phyloP scores from a whole-genome alignment of 2,797 vertebrate species.

The Neostethus bicornis region DNA sequence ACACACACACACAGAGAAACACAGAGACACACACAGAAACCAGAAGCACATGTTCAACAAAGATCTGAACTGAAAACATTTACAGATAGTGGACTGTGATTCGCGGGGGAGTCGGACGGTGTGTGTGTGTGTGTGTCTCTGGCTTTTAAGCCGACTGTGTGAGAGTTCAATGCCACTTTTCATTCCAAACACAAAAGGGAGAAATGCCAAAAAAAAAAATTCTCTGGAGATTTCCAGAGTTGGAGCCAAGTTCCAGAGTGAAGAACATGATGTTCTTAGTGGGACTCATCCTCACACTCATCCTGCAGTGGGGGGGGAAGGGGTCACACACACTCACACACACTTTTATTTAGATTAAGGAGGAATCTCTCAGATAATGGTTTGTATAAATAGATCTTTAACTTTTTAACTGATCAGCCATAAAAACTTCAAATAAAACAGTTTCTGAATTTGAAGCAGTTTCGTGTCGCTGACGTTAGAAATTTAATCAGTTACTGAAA shows the following conservation, averaged over 20 bases:
- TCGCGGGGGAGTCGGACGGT: constrained; percentile 5
- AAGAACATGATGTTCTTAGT: constrained; percentile 67
- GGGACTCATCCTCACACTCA: constrained; percentile 43
- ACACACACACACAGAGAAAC: no score
- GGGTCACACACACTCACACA: constrained; percentile 47
- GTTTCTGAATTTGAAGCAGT: no score
- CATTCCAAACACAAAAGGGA: constrained; percentile 66
- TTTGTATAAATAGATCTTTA: no score
- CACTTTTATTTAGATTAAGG: no score
- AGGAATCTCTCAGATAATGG: no score
- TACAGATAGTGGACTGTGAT: constrained; percentile 30
- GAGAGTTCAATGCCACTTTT: constrained; percentile 81
- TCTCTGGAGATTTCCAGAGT: constrained; percentile 60
- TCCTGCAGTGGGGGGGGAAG: constrained; percentile 44
- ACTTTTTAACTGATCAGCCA: no score
- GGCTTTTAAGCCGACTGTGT: constrained; percentile 69
- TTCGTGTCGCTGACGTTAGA: no score
- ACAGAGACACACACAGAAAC: constrained; percentile 11
- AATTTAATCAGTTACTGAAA: no score
- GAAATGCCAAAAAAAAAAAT: constrained; percentile 66
- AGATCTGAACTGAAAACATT: constrained; percentile 29
- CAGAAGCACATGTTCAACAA: constrained; percentile 15
- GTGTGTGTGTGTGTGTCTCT: no score
- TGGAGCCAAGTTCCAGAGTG: constrained; percentile 56
- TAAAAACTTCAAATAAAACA: no score